These are phyloP conservation scores for Natator depressus DNA, from an alignment of 2,113 vertebrate genomes.

Conservation along the genomic window DNA sequence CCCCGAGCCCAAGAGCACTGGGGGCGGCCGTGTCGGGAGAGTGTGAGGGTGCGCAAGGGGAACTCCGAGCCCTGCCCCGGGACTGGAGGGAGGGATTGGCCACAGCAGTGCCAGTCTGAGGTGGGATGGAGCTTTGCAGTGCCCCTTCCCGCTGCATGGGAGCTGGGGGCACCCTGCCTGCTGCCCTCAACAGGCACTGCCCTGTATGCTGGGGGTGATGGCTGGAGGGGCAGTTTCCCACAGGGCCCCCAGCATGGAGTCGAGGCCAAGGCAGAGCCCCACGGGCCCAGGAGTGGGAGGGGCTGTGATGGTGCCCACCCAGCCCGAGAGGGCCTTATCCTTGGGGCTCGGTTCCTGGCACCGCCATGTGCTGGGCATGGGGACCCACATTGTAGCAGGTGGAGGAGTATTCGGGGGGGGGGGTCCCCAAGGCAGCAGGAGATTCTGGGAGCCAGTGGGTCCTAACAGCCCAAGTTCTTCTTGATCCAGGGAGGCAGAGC, in stretches of 20 bases:
- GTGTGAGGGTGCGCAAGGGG: neutral
- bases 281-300: neutral
- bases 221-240: neutral
- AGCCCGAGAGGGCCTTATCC: too few species aligned
- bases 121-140: too few species aligned
- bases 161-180: too few species aligned
- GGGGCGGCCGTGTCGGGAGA: neutral
- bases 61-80: neutral
- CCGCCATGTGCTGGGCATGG: neutral
- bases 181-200: too few species aligned
- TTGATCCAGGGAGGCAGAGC: neutral
- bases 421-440: too few species aligned
- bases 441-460: neutral
- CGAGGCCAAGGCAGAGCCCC: neutral
- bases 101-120: too few species aligned
- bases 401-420: too few species aligned
- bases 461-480: neutral
- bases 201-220: too few species aligned
- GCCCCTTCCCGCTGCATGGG: neutral
- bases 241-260: neutral
- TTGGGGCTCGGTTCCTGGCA: neutral
- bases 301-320: neutral
- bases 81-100: neutral
- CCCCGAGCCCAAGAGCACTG: too few species aligned
- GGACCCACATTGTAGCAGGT: too few species aligned